Conservation (phyloP, 2,888 invertebrate species). For the Tetranychus truncatus region DNA sequence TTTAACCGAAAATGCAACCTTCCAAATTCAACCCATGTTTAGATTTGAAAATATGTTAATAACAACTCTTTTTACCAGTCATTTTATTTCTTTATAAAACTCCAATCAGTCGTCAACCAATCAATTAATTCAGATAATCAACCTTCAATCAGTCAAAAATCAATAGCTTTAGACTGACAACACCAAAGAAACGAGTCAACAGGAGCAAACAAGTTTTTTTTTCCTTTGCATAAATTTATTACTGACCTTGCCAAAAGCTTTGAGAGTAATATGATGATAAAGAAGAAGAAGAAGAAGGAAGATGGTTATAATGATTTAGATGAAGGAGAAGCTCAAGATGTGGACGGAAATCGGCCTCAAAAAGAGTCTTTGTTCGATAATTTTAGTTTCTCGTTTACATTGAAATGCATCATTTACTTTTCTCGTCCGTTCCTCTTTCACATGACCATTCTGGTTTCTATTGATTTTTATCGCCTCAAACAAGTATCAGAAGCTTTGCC, state of each 20-base stretch:
- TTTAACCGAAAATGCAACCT: too few species aligned
- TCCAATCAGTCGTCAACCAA: too few species aligned
- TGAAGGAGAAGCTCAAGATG: not conserved
- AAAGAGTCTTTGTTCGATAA: not conserved
- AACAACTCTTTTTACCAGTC: too few species aligned
- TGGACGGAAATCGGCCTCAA: not conserved
- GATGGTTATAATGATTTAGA: not conserved
- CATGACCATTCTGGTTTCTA: not conserved
- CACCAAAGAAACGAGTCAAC: not conserved
- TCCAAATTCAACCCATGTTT: too few species aligned
- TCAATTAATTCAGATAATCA: not conserved
- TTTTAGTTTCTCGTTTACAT: not conserved
- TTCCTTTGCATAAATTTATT: not conserved
- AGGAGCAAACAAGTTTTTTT: not conserved
- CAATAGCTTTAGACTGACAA: not conserved
- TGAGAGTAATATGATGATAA: not conserved
- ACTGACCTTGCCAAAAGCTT: not conserved
- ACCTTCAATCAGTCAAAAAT: not conserved
- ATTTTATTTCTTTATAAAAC: too few species aligned
- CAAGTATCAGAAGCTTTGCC: too few species aligned
- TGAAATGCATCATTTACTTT: not conserved
- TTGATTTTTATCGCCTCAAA: not conserved
- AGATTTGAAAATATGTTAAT: too few species aligned
- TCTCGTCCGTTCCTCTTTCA: not conserved
- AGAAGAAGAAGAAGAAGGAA: not conserved